These are phyloP conservation scores for Neoarius graeffei DNA, from an alignment of 2,113 vertebrate species.

Conservation along the genomic window DNA sequence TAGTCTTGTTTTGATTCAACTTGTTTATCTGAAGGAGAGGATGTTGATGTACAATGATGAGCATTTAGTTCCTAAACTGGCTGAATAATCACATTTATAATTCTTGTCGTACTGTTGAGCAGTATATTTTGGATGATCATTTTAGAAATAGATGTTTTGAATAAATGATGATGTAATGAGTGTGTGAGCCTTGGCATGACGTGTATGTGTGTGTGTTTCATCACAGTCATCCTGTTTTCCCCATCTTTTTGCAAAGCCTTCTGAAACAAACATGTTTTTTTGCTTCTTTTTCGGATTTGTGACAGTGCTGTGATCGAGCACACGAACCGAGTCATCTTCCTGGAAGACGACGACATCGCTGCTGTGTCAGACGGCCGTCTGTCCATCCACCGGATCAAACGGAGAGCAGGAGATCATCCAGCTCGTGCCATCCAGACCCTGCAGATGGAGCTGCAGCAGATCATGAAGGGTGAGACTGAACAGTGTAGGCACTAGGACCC, in stretches of 20 bases:
- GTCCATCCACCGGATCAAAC: constrained; percentile 95
- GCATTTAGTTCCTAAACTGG: background rate
- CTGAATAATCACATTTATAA: background rate
- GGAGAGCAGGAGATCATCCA: constrained; percentile 86
- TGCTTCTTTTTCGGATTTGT: background rate
- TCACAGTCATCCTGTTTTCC: background rate
- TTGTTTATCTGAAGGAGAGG: background rate
- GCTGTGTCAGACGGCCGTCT: constrained; percentile 88
- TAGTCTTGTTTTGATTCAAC: background rate
- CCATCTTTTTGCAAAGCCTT: background rate
- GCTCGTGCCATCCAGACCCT: constrained; percentile 93
- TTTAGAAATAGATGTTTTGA: background rate
- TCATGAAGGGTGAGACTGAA: constrained; percentile 90
- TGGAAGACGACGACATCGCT: constrained; percentile 96
- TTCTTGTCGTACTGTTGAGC: background rate
- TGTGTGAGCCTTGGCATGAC: background rate
- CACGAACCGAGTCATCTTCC: constrained; percentile 95
- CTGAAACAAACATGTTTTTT: background rate
- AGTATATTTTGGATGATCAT: background rate
- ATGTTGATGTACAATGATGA: background rate
- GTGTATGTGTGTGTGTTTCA: background rate
- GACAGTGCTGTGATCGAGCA: constrained; percentile 93
- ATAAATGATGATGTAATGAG: background rate
- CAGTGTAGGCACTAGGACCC: background rate
- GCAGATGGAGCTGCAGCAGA: constrained; percentile 98